These are phyloP conservation scores for Agrochola circellaris DNA, from an alignment of 2,888 invertebrate species.

Conservation along the genomic window DNA sequence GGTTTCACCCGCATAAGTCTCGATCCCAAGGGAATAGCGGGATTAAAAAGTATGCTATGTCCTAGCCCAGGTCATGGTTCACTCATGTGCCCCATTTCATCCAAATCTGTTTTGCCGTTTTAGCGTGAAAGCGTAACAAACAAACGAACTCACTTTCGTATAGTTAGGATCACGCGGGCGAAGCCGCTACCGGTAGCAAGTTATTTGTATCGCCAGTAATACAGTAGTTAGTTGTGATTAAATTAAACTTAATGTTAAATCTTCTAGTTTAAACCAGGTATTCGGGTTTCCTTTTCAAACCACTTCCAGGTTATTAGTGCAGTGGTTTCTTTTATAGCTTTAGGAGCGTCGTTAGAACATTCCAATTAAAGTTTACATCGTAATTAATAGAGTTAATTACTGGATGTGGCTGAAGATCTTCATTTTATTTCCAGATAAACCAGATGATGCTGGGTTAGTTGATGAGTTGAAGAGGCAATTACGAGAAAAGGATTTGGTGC, in stretches of 20 bases:
- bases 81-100: too few relatives aligned
- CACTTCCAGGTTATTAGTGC: conserved; percentile 22
- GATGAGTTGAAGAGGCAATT: conserved; percentile 98
- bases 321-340: conserved; percentile 42
- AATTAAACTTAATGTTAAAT: neutral
- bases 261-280: neutral
- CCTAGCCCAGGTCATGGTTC: too few relatives aligned
- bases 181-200: too few relatives aligned
- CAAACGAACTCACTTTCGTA: too few relatives aligned
- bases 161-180: too few relatives aligned
- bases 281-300: conserved; percentile 38
- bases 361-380: conserved; percentile 48
- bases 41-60: too few relatives aligned
- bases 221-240: neutral
- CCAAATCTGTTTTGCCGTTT: too few relatives aligned
- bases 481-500: conserved; percentile 98
- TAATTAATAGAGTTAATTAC: conserved; percentile 53
- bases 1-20: too few relatives aligned
- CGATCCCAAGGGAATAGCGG: too few relatives aligned
- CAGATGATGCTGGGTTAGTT: conserved; percentile 88
- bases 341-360: conserved; percentile 14
- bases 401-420: conserved; percentile 46
- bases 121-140: too few relatives aligned
- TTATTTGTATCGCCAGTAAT: neutral
- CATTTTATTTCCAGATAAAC: conserved; percentile 85